Percentiles rank a stretch among this genome's conserved stretches.
Conservation (phyloP, 2,113 vertebrate genomes). For the Manacus vitellinus region DNA sequence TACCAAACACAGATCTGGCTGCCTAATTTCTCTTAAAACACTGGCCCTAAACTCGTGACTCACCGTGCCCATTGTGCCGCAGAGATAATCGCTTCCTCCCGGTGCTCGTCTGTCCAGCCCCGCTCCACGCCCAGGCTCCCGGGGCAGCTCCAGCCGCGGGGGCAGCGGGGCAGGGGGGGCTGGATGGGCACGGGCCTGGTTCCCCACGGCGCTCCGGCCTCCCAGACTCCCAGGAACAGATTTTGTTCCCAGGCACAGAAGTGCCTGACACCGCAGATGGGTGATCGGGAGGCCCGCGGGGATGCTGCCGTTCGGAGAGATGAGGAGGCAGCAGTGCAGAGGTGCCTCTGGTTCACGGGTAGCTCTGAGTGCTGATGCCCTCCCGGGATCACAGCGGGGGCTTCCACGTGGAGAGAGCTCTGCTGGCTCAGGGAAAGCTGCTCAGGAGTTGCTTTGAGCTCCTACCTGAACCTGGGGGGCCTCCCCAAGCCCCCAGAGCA, state of each 20-base stretch:
- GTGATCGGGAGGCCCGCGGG: background rate
- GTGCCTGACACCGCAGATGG: background rate
- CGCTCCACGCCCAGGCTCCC: background rate
- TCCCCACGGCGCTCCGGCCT: background rate
- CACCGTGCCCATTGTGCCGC: background rate
- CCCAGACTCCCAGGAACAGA: background rate
- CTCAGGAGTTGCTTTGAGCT: background rate
- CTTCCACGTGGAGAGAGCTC: background rate
- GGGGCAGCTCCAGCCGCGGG: background rate
- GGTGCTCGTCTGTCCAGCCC: constrained; percentile 5
- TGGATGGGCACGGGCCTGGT: background rate
- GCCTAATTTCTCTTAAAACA: constrained; percentile 42
- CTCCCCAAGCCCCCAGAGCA: background rate
- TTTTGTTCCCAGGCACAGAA: background rate
- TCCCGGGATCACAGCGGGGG: background rate
- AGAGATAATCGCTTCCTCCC: constrained; percentile 54
- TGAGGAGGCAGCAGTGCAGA: background rate
- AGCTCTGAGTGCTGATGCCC: background rate
- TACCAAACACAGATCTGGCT: constrained; percentile 34
- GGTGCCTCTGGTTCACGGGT: background rate
- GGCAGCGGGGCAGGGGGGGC: background rate
- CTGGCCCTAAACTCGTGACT: constrained; percentile 31
- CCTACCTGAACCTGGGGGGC: background rate
- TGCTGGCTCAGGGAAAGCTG: background rate
- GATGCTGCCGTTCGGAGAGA: background rate